Evolutionary conservation across 1,140 invertebrate species (phyloP).

Genomic region (Spodoptera frugiperda): DNA sequence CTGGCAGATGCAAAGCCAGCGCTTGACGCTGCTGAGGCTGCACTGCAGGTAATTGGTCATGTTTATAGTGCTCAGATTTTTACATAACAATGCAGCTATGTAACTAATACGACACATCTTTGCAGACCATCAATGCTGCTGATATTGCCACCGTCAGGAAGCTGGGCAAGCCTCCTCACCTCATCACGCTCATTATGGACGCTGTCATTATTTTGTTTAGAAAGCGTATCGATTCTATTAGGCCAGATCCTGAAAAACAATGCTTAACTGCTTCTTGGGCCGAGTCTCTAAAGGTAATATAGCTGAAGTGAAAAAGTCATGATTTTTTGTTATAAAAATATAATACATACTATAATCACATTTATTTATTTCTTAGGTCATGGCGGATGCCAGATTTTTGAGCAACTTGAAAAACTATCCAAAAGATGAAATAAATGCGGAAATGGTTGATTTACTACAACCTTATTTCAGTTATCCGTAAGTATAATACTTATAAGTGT

Average conservation of each 20-base stretch:
- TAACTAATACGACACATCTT: constrained; percentile 37
- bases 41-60: constrained; percentile 87
- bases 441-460: constrained; percentile 93
- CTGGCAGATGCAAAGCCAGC: constrained; percentile 93
- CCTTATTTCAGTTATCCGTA: constrained; percentile 92
- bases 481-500: constrained; percentile 45
- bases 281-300: constrained; percentile 91
- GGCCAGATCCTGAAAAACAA: constrained; percentile 90
- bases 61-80: not conserved
- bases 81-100: too few species aligned
- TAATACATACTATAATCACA: too few species aligned
- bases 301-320: not conserved
- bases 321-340: too few species aligned
- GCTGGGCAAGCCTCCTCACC: constrained; percentile 94
- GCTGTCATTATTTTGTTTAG: constrained; percentile 93
- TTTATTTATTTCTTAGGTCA: constrained; percentile 84
- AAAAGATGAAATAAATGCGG: constrained; percentile 95
- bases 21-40: constrained; percentile 93
- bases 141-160: constrained; percentile 96
- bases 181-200: constrained; percentile 96
- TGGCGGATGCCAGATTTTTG: constrained; percentile 93
- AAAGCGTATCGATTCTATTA: constrained; percentile 90
- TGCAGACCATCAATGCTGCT: constrained; percentile 93
- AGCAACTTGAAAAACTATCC: constrained; percentile 92
- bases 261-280: constrained; percentile 92